Percentiles rank a stretch among this genome's conserved stretches.
phyloP scores from a whole-genome alignment of 2,113 vertebrate species.

The Epinephelus cyanopodus region DNA sequence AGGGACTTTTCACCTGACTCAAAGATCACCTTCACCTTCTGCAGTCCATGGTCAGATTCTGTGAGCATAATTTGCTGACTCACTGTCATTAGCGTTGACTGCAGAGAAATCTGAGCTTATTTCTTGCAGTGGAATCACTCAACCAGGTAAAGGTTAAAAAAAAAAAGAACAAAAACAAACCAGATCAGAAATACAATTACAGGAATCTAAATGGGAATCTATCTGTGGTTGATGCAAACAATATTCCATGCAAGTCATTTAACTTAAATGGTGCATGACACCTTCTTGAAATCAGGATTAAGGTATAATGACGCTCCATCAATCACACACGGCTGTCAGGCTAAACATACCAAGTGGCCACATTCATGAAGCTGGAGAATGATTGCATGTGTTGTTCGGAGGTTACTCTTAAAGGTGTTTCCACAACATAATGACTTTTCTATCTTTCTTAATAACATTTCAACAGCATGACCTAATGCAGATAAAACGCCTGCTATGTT shows the following conservation, averaged over 20 bases:
- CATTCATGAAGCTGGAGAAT: not conserved
- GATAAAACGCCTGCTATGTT: not conserved
- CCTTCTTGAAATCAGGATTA: constrained; percentile 22
- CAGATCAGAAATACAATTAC: not conserved
- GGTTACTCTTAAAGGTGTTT: not conserved
- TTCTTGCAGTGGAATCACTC: not conserved
- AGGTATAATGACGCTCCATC: not conserved
- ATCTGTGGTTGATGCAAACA: not conserved
- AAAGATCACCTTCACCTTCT: constrained; percentile 17
- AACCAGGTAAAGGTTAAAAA: not conserved
- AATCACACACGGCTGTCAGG: not conserved
- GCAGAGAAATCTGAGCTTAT: constrained; percentile 2
- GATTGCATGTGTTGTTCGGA: not conserved
- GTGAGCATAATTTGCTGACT: constrained; percentile 32
- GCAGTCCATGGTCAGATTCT: not conserved
- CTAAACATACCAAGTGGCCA: not conserved
- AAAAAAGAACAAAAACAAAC: not conserved
- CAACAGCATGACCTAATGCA: not conserved
- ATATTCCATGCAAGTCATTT: not conserved
- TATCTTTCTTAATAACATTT: constrained; percentile 12
- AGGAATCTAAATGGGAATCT: not conserved
- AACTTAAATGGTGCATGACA: not conserved
- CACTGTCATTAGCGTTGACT: constrained; percentile 15
- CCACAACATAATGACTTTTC: not conserved
- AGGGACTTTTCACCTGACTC: not conserved